Evolutionary conservation across 2,113 vertebrate species (phyloP), one percentile per base, ranked within the genome.

Genomic region (Paratilapia polleni): DNA sequence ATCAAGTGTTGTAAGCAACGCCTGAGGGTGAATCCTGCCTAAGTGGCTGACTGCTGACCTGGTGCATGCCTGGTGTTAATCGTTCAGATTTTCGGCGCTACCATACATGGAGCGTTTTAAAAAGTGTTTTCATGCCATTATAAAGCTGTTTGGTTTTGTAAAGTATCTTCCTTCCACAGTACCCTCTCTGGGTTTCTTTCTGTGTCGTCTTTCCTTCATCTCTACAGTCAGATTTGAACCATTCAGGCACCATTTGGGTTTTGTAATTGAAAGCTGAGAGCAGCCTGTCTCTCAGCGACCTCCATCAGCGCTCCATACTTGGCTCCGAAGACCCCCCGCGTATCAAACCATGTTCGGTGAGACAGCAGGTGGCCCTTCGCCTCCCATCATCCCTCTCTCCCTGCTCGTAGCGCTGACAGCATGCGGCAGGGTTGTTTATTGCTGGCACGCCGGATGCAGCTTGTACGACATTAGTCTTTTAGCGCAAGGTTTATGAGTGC

Each of bases 391-490:
- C 63, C 58, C 47, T 58, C 54, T 52, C 28, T 57, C 34, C 66
- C 68, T 31, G 47, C 26, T 73, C 68, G 47, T 54, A 54, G 52
- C 0, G 26, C 68, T 73, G 81, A 80, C 90, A 90, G 77, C 80
- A 77, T 43, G 81, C 38, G 1, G 73, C 61, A 12, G 77, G 59
- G 61, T 87, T 83, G 81, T 90, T 88, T 90, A 88, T 70, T n/a
- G 79, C 73, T 22, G 70, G 68, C 81, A 68, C 8, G 38, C 74
- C 15, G 38, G 31, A 83, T 85, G 82, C 83, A 36, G 82, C 80
- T 89, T 87, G 88, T 89, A 86, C 88, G 85, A 88, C 88, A 91
- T 93, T 88, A 85, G 87, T 90, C 89, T 92, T 91, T 87, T 90
- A 91, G 88, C 63, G 81, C 3, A 14, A 76, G 83, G 82, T 90